phyloP scores from a whole-genome alignment of 2,888 invertebrate genomes.

The Hartigia nigra region DNA sequence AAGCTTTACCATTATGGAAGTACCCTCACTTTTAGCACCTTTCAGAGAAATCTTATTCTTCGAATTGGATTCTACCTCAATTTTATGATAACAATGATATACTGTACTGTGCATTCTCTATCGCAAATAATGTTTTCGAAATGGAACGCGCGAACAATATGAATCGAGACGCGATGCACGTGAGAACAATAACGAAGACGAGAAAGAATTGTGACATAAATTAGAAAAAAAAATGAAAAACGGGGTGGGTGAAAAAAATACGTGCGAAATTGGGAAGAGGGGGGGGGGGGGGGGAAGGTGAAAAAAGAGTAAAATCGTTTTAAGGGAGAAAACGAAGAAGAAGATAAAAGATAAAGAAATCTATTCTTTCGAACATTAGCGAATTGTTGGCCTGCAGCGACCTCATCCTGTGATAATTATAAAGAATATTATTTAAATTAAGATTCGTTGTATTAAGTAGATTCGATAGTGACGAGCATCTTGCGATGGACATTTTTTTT shows the following conservation, averaged over 20 bases:
- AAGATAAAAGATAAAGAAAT: neutral
- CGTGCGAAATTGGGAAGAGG: neutral
- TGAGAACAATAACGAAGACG: conserved; percentile 1
- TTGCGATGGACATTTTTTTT: neutral
- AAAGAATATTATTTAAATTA: conserved; percentile 63
- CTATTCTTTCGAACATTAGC: conserved; percentile 32
- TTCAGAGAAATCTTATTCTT: conserved; percentile 46
- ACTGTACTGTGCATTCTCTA: conserved; percentile 13
- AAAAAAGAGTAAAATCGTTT: neutral
- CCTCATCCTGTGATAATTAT: conserved; percentile 65
- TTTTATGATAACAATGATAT: conserved; percentile 44
- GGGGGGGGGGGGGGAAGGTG: neutral
- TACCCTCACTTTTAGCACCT: conserved; percentile 61
- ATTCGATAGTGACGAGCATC: neutral
- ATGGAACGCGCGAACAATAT: neutral
- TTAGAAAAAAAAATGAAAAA: neutral
- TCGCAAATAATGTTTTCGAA: conserved; percentile 16
- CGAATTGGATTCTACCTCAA: conserved; percentile 62
- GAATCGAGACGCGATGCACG: neutral
- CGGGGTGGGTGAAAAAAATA: neutral
- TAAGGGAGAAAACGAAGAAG: neutral
- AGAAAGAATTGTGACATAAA: neutral
- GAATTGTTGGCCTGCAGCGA: conserved; percentile 57
- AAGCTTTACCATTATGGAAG: conserved; percentile 57
- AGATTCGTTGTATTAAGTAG: conserved; percentile 51